Conservation (phyloP, 1,140 invertebrate genomes). For the Batillaria attramentaria region DNA sequence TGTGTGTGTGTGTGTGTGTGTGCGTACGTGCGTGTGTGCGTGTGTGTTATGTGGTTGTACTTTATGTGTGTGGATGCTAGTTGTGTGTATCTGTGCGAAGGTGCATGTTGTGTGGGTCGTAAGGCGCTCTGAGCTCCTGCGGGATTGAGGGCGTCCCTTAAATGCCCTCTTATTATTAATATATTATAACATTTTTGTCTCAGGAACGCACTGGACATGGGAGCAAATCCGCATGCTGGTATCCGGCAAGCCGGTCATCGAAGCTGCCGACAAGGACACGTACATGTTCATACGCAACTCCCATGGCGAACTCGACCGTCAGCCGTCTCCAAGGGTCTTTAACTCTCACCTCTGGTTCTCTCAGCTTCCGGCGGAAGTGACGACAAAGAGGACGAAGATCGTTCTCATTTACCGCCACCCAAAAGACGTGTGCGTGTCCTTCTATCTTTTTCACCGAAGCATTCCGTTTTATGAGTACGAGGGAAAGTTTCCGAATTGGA, state of each 20-base stretch:
- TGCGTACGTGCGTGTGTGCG: background rate
- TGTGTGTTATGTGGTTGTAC: background rate
- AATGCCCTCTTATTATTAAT: background rate
- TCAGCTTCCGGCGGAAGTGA: conserved; percentile 35
- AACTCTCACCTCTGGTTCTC: conserved; percentile 41
- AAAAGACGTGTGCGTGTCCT: conserved; percentile 54
- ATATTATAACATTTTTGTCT: background rate
- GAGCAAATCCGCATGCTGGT: conserved; percentile 44
- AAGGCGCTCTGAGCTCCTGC: background rate
- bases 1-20: background rate
- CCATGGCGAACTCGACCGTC: conserved; percentile 5
- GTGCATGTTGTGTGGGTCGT: background rate
- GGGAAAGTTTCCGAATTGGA: conserved; percentile 26
- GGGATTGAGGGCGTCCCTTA: background rate
- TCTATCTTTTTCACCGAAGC: conserved; percentile 42
- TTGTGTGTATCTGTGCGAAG: background rate
- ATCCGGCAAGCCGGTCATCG: conserved; percentile 19
- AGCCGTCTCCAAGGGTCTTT: conserved; percentile 44
- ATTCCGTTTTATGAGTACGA: conserved; percentile 19
- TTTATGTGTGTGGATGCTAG: background rate
- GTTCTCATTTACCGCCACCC: conserved; percentile 44
- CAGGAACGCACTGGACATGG: conserved; percentile 50
- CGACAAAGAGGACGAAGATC: conserved; percentile 36
- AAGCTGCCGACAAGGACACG: conserved; percentile 30
- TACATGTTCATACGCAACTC: conserved; percentile 36